Conservation (phyloP, 2,888 invertebrate species). For the Prionchulus punctatus region DNA sequence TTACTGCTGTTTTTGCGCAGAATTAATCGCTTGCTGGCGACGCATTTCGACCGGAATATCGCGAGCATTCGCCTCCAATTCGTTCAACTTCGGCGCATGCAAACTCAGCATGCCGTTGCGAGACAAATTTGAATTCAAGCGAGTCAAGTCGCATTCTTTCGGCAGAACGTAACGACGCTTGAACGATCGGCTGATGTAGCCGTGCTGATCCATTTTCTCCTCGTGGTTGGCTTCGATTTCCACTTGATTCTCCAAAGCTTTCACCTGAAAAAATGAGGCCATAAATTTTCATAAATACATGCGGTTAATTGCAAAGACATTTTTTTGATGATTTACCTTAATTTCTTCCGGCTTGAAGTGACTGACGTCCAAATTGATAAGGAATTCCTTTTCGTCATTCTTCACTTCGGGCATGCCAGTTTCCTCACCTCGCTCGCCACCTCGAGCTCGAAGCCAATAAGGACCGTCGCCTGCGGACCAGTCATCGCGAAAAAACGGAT, state of each 20-base stretch:
- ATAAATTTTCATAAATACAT: too few species aligned
- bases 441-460: too few species aligned
- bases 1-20: too few species aligned
- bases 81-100: constrained; percentile 18
- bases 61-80: not conserved
- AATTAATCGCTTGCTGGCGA: not conserved
- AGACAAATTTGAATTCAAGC: constrained; percentile 19
- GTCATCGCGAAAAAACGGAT: too few species aligned
- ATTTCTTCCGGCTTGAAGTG: too few species aligned
- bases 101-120: constrained; percentile 19
- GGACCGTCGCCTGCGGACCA: too few species aligned
- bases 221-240: constrained; percentile 22
- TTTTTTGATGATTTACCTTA: too few species aligned
- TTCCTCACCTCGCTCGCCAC: too few species aligned
- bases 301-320: too few species aligned
- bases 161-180: constrained; percentile 21
- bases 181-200: constrained; percentile 20
- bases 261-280: constrained; percentile 14
- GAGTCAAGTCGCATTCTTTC: constrained; percentile 18
- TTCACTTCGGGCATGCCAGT: too few species aligned
- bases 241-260: constrained; percentile 18
- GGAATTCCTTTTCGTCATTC: too few species aligned
- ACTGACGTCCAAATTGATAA: too few species aligned
- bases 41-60: not conserved
- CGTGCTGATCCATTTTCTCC: constrained; percentile 21